These are phyloP conservation scores for Kryphioiulus occultus DNA, from an alignment of 2,888 invertebrate species.

Conservation along the genomic window DNA sequence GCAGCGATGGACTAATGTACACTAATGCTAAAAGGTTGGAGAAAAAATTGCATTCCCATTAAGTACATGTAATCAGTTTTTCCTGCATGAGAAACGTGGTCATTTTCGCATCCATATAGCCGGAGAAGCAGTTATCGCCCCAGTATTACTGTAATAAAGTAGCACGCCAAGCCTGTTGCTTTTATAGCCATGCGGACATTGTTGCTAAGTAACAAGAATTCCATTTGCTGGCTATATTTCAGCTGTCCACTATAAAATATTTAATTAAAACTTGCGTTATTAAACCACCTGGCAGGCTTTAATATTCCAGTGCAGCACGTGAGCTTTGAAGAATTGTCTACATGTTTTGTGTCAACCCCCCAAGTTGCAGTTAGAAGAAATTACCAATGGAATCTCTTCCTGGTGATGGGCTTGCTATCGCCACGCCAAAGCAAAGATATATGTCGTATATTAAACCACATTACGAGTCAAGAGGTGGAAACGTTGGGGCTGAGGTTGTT, in stretches of 20 bases:
- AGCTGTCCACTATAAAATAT: conserved; percentile 5
- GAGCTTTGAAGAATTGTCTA: neutral
- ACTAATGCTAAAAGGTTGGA: too few relatives aligned
- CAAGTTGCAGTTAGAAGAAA: too few relatives aligned
- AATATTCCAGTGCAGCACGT: neutral
- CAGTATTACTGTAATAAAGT: neutral
- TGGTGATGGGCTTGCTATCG: too few relatives aligned
- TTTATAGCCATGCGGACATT: neutral
- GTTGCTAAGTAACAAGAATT: neutral
- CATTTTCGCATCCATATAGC: neutral
- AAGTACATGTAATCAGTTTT: neutral
- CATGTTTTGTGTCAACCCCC: too few relatives aligned
- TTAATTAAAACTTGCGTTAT: neutral
- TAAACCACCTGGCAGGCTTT: neutral
- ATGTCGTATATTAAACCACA: too few relatives aligned
- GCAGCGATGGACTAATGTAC: too few relatives aligned
- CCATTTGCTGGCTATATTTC: neutral
- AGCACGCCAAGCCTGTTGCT: neutral
- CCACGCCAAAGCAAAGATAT: too few relatives aligned
- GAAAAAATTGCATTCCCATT: neutral
- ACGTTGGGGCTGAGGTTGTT: too few relatives aligned
- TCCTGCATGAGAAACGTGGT: neutral
- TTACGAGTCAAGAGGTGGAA: too few relatives aligned
- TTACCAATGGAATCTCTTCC: too few relatives aligned
- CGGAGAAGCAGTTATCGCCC: neutral